These are phyloP conservation scores for Nyctalus aviator DNA, from an alignment of 2,797 vertebrate species.

Conservation along the genomic window DNA sequence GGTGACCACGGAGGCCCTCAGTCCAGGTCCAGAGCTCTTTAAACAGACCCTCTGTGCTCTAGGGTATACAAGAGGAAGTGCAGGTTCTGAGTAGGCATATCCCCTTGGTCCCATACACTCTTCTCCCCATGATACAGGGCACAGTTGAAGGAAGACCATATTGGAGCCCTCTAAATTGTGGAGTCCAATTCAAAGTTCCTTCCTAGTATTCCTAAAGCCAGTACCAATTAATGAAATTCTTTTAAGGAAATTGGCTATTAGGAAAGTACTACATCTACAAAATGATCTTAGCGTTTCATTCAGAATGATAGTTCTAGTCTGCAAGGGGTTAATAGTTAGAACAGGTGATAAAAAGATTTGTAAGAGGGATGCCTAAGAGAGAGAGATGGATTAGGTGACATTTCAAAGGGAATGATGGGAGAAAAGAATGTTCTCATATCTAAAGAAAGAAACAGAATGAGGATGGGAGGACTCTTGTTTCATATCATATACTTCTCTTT, in stretches of 20 bases:
- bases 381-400: background rate
- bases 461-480: background rate
- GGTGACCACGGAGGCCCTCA: background rate
- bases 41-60: background rate
- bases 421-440: slow-evolving; percentile 1
- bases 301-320: background rate
- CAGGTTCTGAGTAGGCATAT: background rate
- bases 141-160: background rate
- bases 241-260: slow-evolving; percentile 30
- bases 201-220: background rate
- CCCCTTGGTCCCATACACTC: background rate
- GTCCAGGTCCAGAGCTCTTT: background rate
- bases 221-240: background rate
- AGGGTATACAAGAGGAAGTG: background rate
- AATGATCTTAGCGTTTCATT: background rate
- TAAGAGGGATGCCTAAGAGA: background rate
- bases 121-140: background rate
- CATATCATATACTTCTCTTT: background rate
- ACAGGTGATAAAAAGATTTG: background rate
- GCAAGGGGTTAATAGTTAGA: background rate
- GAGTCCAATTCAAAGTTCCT: background rate
- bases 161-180: background rate
- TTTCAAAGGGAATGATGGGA: background rate
- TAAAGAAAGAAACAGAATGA: slow-evolving; percentile 46
- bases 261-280: slow-evolving; percentile 8